Percentiles rank a stretch among this genome's conserved stretches.
These are phyloP conservation scores for Achlya flavicornis DNA, from an alignment of 2,888 invertebrate genomes.

Conservation along the genomic window DNA sequence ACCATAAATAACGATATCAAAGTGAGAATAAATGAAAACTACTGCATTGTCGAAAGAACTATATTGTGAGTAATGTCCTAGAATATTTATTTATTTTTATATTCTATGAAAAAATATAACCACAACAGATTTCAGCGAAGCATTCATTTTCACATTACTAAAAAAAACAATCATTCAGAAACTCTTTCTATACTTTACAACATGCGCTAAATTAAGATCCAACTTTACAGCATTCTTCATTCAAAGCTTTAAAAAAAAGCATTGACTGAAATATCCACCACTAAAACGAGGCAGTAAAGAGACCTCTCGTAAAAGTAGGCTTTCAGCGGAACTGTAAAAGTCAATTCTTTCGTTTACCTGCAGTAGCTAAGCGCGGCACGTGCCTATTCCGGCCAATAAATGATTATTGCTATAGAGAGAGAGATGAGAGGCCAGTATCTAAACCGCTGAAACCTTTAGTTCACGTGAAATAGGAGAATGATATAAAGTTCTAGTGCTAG, in stretches of 20 bases:
- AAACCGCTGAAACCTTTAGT: constrained; percentile 52
- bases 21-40: too few relatives aligned
- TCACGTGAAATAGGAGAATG: not conserved
- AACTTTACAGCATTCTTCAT: not conserved
- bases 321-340: constrained; percentile 39
- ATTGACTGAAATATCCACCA: not conserved
- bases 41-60: too few relatives aligned
- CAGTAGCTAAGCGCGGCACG: constrained; percentile 58
- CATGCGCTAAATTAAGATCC: not conserved
- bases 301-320: constrained; percentile 14
- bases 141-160: too few relatives aligned
- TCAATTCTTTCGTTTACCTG: constrained; percentile 37
- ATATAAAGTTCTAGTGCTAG: constrained; percentile 13
- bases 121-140: too few relatives aligned
- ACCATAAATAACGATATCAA: too few relatives aligned
- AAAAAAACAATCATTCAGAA: too few relatives aligned
- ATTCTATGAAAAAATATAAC: too few relatives aligned
- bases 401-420: constrained; percentile 63
- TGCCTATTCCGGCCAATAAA: constrained; percentile 58
- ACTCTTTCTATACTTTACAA: too few relatives aligned
- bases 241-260: constrained; percentile 1
- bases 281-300: constrained; percentile 8
- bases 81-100: too few relatives aligned
- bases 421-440: constrained; percentile 53
- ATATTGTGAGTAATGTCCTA: too few relatives aligned